Conservation (phyloP, 2,888 invertebrate genomes). For the Lepetodrilus schrolli region DNA sequence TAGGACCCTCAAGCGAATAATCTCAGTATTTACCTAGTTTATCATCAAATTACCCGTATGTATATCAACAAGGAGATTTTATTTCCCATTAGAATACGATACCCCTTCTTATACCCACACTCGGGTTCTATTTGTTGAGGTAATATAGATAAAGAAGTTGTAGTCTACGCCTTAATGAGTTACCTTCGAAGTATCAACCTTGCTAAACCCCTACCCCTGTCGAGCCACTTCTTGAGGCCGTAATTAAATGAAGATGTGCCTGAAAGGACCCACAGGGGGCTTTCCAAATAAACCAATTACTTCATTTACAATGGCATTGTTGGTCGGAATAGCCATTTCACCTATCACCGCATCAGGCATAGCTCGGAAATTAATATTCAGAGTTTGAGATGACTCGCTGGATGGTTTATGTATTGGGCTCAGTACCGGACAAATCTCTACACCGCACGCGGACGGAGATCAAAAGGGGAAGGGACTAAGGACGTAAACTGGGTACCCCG, state of each 20-base stretch:
- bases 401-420: background rate
- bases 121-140: slow-evolving; percentile 1
- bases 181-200: slow-evolving; percentile 24
- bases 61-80: slow-evolving; percentile 5
- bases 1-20: background rate
- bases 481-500: slow-evolving; percentile 18
- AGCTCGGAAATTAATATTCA: slow-evolving; percentile 31
- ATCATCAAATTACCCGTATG: slow-evolving; percentile 2
- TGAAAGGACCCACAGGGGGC: slow-evolving; percentile 16
- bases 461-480: slow-evolving; percentile 11
- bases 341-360: slow-evolving; percentile 10
- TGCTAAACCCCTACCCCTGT: slow-evolving; percentile 7
- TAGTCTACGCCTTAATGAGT: slow-evolving; percentile 6
- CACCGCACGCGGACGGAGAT: background rate
- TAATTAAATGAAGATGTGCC: slow-evolving; percentile 14
- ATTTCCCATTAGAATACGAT: slow-evolving; percentile 21
- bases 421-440: background rate
- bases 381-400: slow-evolving; percentile 1
- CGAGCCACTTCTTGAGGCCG: background rate
- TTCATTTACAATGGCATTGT: slow-evolving; percentile 21
- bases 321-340: slow-evolving; percentile 15
- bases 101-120: background rate
- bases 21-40: slow-evolving; percentile 3
- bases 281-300: slow-evolving; percentile 34
- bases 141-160: slow-evolving; percentile 19